phyloP scores from a whole-genome alignment of 2,797 vertebrate genomes.

The Borostomias antarcticus region DNA sequence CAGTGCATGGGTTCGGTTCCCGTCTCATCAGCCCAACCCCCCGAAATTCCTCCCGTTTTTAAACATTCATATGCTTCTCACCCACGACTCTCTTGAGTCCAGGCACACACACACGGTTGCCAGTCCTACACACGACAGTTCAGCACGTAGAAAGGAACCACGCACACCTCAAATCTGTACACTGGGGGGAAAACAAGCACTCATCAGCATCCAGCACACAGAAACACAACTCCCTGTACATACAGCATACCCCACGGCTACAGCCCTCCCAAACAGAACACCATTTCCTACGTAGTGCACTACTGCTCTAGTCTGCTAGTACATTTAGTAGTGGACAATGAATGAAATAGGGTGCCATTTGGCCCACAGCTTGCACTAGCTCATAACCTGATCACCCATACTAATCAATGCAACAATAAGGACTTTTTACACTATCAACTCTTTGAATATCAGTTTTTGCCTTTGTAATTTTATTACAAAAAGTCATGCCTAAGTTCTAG shows the following conservation, averaged over 20 bases:
- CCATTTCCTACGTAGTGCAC: conserved; percentile 7
- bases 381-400: conserved; percentile 63
- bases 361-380: conserved; percentile 57
- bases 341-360: conserved; percentile 39
- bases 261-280: conserved; percentile 32
- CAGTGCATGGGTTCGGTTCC: conserved; percentile 85
- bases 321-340: too few relatives aligned
- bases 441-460: conserved; percentile 70
- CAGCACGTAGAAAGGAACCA: conserved; percentile 75
- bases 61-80: conserved; percentile 90
- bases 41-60: conserved; percentile 53
- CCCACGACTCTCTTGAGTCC: conserved; percentile 69
- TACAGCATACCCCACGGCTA: conserved; percentile 34
- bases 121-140: conserved; percentile 43
- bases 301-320: too few relatives aligned
- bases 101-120: conserved; percentile 43
- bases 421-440: conserved; percentile 63
- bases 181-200: conserved; percentile 55
- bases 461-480: conserved; percentile 74
- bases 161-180: conserved; percentile 73
- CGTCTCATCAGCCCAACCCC: conserved; percentile 65
- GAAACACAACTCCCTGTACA: conserved; percentile 46
- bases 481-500: conserved; percentile 86
- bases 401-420: conserved; percentile 49
- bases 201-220: conserved; percentile 66